phyloP scores from a whole-genome alignment of 2,888 invertebrate genomes.

The Apamea sordens region DNA sequence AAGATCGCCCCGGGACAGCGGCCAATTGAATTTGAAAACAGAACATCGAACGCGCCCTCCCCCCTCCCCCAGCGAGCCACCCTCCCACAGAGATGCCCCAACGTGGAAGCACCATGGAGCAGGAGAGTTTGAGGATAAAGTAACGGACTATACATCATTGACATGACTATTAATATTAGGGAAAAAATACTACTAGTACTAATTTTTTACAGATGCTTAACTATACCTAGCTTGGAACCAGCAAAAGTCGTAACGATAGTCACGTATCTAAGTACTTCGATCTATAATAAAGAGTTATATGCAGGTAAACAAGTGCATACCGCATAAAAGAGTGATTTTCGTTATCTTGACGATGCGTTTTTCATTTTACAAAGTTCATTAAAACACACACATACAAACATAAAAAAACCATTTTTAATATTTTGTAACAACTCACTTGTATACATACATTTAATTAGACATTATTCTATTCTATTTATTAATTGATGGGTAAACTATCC shows the following conservation, averaged over 20 bases:
- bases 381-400: neutral
- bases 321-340: neutral
- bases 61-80: conserved; percentile 55
- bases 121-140: conserved; percentile 3
- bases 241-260: neutral
- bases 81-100: conserved; percentile 60
- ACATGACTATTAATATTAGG: neutral
- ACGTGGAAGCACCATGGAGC: conserved; percentile 66
- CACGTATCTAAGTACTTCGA: neutral
- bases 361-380: neutral
- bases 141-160: neutral
- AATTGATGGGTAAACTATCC: neutral
- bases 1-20: conserved; percentile 89
- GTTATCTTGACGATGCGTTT: neutral
- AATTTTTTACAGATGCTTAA: neutral
- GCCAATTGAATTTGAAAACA: conserved; percentile 90
- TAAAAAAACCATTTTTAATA: neutral
- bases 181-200: neutral
- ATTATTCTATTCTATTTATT: neutral
- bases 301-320: neutral
- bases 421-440: neutral
- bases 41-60: conserved; percentile 78
- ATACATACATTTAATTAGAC: neutral
- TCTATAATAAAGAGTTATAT: neutral
- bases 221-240: neutral